phyloP scores from a whole-genome alignment of 2,797 vertebrate species.

The Loris lydekkerianus region DNA sequence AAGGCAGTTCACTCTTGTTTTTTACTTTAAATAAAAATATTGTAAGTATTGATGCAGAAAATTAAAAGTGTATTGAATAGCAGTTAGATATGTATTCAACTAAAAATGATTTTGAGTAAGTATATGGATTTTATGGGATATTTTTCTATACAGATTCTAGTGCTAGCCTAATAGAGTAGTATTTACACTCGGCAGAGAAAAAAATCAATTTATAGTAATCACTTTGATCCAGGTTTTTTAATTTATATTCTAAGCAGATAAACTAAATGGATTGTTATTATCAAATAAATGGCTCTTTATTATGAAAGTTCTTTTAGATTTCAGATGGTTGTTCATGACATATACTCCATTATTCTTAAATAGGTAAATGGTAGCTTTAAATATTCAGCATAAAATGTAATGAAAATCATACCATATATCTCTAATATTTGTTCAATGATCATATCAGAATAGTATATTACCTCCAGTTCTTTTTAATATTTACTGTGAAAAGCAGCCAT shows the following conservation, averaged over 20 bases:
- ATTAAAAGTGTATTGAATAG: not conserved
- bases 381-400: not conserved
- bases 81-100: not conserved
- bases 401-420: not conserved
- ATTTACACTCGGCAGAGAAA: not conserved
- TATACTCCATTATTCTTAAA: constrained; percentile 56
- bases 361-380: constrained; percentile 23
- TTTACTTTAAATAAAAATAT: not conserved
- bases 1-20: not conserved
- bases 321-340: not conserved
- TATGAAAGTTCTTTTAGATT: not conserved
- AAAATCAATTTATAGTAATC: constrained; percentile 66
- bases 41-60: not conserved
- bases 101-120: constrained; percentile 25
- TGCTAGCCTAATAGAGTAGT: not conserved
- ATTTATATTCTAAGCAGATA: constrained; percentile 66
- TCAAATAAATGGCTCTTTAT: not conserved
- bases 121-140: not conserved
- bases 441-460: not conserved
- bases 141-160: not conserved
- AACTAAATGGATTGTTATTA: constrained; percentile 46
- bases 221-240: constrained; percentile 66
- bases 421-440: constrained; percentile 41
- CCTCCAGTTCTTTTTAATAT: not conserved
- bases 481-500: not conserved